Conservation (phyloP, 2,113 vertebrate species). For the Chionomys nivalis region DNA sequence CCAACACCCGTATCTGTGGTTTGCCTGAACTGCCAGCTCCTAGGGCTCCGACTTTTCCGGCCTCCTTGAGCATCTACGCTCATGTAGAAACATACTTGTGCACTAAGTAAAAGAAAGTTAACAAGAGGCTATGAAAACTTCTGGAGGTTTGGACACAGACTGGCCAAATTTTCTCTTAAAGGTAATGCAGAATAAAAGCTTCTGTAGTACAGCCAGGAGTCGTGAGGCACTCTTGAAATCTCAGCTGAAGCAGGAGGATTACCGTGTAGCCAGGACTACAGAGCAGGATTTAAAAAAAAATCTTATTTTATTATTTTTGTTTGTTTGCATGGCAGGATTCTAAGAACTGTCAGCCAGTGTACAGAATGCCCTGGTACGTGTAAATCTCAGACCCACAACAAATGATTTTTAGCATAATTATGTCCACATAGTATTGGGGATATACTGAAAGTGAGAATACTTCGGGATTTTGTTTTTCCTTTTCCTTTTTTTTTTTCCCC, state of each 20-base stretch:
- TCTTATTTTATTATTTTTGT: not conserved
- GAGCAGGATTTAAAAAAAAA: not conserved
- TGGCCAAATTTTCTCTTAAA: not conserved
- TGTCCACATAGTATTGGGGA: not conserved
- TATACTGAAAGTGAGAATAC: not conserved
- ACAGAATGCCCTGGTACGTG: not conserved
- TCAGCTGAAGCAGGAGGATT: not conserved
- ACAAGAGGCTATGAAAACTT: not conserved
- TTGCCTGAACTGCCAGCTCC: not conserved
- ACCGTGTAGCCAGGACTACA: not conserved
- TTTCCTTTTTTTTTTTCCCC: too few species aligned
- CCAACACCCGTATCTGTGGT: not conserved
- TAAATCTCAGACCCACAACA: constrained; percentile 5
- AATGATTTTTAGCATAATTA: not conserved
- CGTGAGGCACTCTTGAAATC: not conserved
- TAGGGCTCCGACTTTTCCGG: not conserved
- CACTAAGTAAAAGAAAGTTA: not conserved
- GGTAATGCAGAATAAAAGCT: not conserved
- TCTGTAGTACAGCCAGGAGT: not conserved
- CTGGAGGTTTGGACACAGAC: not conserved
- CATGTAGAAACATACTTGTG: not conserved
- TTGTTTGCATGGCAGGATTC: not conserved
- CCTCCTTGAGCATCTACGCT: not conserved
- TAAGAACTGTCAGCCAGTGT: not conserved
- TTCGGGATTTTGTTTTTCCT: not conserved